phyloP scores from a whole-genome alignment of 2,113 vertebrate genomes.

The Capreolus pygargus region DNA sequence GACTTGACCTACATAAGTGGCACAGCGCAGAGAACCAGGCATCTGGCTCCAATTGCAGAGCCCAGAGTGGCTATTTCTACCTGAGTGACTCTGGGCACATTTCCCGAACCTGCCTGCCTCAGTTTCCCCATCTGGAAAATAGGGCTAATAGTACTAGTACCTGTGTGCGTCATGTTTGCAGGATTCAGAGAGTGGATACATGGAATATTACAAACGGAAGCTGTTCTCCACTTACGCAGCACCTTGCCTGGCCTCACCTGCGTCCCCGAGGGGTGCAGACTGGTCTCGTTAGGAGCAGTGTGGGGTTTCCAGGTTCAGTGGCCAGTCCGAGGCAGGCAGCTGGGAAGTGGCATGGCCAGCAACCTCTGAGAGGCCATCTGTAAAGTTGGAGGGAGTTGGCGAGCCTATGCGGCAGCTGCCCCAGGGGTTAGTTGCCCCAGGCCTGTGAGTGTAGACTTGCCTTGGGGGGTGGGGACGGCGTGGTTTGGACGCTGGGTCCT shows the following conservation, averaged over 20 bases:
- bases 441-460: neutral
- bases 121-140: neutral
- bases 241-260: rapidly evolving
- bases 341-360: neutral
- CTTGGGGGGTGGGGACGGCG: rapidly evolving
- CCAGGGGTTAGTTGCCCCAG: rapidly evolving
- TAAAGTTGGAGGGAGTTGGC: rapidly evolving
- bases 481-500: rapidly evolving
- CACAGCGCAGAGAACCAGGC: rapidly evolving
- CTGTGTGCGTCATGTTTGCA: neutral
- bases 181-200: neutral
- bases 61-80: neutral
- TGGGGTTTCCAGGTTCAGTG: neutral
- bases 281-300: rapidly evolving
- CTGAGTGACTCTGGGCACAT: neutral
- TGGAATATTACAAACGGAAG: rapidly evolving
- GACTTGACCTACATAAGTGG: rapidly evolving
- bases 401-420: rapidly evolving
- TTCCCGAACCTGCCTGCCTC: neutral
- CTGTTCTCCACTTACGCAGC: rapidly evolving
- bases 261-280: rapidly evolving
- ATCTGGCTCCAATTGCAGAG: too few relatives aligned
- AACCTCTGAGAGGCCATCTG: rapidly evolving
- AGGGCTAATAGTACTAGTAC: too few relatives aligned
- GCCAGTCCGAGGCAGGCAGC: neutral